phyloP scores from a whole-genome alignment of 1,140 invertebrate genomes.

The Helicoverpa zea region DNA sequence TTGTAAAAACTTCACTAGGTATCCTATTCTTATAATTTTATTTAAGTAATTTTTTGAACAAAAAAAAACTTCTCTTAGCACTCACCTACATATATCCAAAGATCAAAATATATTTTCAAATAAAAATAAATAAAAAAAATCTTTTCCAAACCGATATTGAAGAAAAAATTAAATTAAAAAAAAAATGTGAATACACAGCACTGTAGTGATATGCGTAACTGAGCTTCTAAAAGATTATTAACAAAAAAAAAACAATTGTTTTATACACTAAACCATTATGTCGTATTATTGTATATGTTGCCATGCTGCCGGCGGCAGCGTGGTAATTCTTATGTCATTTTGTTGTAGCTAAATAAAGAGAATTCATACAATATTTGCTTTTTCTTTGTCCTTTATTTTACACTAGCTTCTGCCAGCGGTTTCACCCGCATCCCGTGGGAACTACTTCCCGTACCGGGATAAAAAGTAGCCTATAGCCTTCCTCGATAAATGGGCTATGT shows the following conservation, averaged over 20 bases:
- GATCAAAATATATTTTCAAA: neutral
- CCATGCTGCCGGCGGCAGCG: conserved; percentile 63
- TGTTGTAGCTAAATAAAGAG: conserved; percentile 84
- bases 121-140: neutral
- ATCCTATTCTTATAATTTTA: too few species aligned
- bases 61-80: neutral
- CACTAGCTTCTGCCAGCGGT: neutral
- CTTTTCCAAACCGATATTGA: conserved; percentile 78
- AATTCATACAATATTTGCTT: conserved; percentile 74
- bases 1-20: too few species aligned
- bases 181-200: conserved; percentile 78
- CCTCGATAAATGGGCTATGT: too few species aligned
- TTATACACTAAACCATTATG: conserved; percentile 78
- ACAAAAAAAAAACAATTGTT: conserved; percentile 67
- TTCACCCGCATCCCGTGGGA: too few species aligned
- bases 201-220: conserved; percentile 84
- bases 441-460: too few species aligned
- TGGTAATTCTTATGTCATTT: conserved; percentile 73
- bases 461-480: too few species aligned
- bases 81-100: neutral
- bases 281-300: conserved; percentile 70
- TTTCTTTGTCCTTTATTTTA: conserved; percentile 50
- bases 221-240: conserved; percentile 77
- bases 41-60: too few species aligned
- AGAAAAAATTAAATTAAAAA: conserved; percentile 55